These are phyloP conservation scores for Spea hammondii DNA, from an alignment of 2,797 vertebrate genomes.

Conservation along the genomic window DNA sequence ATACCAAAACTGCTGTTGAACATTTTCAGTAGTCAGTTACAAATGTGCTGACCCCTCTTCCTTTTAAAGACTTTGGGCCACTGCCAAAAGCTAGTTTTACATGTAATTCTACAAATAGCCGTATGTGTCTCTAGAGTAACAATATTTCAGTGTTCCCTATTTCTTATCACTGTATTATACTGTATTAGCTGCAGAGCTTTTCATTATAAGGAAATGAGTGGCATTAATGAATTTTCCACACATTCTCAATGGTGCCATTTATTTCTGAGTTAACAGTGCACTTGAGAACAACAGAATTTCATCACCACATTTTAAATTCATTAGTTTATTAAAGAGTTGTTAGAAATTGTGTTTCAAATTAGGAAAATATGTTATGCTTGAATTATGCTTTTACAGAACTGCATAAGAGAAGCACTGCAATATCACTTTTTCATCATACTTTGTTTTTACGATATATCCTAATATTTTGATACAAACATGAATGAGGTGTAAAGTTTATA, in stretches of 20 bases:
- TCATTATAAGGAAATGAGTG: conserved; percentile 17
- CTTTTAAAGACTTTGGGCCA: no score
- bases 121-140: not conserved
- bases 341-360: not conserved
- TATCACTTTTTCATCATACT: no score
- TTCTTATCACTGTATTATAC: conserved; percentile 2
- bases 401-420: no score
- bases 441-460: no score
- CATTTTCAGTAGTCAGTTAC: no score
- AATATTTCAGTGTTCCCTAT: no score
- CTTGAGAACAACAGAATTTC: conserved; percentile 18
- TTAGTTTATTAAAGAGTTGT: conserved; percentile 18
- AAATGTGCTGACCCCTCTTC: no score
- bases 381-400: not conserved
- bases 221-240: conserved; percentile 27
- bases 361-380: not conserved
- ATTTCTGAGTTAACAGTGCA: conserved; percentile 23
- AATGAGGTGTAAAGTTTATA: no score
- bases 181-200: conserved; percentile 28
- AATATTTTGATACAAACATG: no score
- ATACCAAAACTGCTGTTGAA: no score
- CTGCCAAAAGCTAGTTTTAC: no score
- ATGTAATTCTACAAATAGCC: no score
- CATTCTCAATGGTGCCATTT: conserved; percentile 24
- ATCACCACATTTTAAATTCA: not conserved